Evolutionary conservation across 2,113 vertebrate species (phyloP).

Genomic region (Mystacornis crossleyi): DNA sequence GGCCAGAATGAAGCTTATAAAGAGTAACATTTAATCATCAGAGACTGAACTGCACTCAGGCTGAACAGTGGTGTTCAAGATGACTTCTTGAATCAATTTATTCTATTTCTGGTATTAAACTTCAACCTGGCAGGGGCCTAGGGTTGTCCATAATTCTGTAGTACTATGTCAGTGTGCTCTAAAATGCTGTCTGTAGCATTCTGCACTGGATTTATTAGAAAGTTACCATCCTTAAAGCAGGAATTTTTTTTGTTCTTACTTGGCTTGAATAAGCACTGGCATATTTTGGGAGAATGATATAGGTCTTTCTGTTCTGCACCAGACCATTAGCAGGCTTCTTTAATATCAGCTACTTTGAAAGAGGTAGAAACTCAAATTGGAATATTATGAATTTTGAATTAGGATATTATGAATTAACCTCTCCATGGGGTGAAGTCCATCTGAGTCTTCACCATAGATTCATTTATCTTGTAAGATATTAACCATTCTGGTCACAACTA

Average conservation of each 20-base stretch:
- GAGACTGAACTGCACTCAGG: constrained; percentile 41
- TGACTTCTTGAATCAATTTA: constrained; percentile 68
- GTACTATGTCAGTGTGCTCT: constrained; percentile 34
- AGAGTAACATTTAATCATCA: constrained; percentile 57
- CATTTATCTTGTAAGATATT: neutral
- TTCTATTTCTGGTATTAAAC: constrained; percentile 66
- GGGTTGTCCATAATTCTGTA: constrained; percentile 38
- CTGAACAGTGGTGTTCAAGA: constrained; percentile 47
- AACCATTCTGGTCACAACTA: neutral
- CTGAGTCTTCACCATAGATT: neutral
- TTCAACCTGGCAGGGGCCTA: constrained; percentile 35
- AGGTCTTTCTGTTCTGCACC: neutral
- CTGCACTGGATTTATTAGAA: constrained; percentile 47
- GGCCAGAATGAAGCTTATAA: constrained; percentile 54
- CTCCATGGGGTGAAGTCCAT: neutral
- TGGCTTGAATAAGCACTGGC: neutral
- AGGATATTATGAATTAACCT: neutral
- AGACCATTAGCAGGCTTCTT: neutral
- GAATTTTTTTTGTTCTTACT: neutral
- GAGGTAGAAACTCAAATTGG: neutral
- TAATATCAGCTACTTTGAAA: neutral
- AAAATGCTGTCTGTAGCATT: constrained; percentile 49
- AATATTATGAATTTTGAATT: neutral
- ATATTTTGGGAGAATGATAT: neutral
- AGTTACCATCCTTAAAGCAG: neutral